Percentiles rank a stretch among this genome's conserved stretches.
phyloP scores from a whole-genome alignment of 1,140 invertebrate genomes.

The Campoletis sonorensis region DNA sequence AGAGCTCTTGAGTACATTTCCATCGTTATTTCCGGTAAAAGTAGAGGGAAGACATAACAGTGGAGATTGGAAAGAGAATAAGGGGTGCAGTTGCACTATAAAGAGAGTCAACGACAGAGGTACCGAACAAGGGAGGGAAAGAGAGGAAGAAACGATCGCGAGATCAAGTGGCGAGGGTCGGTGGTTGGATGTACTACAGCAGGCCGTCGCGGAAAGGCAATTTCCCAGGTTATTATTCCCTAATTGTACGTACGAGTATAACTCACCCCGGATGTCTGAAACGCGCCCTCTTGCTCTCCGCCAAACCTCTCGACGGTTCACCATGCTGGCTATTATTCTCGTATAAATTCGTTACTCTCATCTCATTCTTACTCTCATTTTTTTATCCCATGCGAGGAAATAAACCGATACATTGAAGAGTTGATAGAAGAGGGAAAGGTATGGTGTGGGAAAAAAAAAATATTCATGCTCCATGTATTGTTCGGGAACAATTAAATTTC shows the following conservation, averaged over 20 bases:
- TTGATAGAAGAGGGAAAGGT: not conserved
- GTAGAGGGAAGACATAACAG: not conserved
- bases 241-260: constrained; percentile 45
- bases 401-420: constrained; percentile 29
- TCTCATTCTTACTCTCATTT: not conserved
- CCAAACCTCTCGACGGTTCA: not conserved
- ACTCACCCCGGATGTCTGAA: constrained; percentile 34
- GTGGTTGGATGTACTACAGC: constrained; percentile 19
- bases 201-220: constrained; percentile 38
- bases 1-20: not conserved
- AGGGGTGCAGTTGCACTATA: not conserved
- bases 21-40: constrained; percentile 13
- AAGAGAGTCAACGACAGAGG: not conserved
- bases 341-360: constrained; percentile 33
- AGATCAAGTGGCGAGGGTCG: constrained; percentile 18
- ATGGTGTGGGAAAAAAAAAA: not conserved
- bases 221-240: constrained; percentile 46
- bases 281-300: constrained; percentile 7
- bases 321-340: constrained; percentile 29
- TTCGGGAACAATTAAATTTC: constrained; percentile 29
- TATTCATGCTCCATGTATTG: constrained; percentile 27
- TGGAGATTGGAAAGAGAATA: not conserved
- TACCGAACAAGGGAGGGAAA: not conserved
- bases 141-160: not conserved
- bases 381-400: constrained; percentile 9